Evolutionary conservation across 2,797 vertebrate species (phyloP).

Genomic region (Babyrousa celebensis): DNA sequence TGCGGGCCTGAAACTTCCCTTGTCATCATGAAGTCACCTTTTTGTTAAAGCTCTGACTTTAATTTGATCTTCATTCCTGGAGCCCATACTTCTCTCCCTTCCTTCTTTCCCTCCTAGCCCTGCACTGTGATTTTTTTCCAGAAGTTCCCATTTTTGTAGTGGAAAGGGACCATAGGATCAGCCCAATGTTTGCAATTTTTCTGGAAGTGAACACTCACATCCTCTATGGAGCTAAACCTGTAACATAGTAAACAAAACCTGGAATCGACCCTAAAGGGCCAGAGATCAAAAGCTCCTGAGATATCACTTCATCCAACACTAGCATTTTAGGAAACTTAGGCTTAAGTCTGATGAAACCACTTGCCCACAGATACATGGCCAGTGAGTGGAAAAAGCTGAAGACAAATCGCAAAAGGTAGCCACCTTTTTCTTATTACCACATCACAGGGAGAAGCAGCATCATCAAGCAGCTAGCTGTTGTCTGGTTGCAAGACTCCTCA

Average conservation of each 20-base stretch:
- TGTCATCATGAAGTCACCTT: neutral
- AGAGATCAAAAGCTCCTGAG: neutral
- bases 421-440: neutral
- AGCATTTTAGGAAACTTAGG: neutral
- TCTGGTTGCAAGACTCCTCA: neutral
- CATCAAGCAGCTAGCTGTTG: neutral
- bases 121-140: neutral
- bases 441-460: neutral
- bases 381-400: neutral
- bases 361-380: neutral
- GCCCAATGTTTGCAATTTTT: neutral
- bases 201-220: neutral
- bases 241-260: neutral
- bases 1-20: neutral
- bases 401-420: neutral
- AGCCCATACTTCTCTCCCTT: too few relatives aligned
- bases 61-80: neutral
- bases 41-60: neutral
- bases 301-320: neutral
- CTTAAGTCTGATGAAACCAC: conserved; percentile 2
- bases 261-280: neutral
- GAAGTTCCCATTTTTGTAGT: neutral
- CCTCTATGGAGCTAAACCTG: conserved; percentile 2
- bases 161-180: neutral
- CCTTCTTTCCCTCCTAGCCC: neutral